Evolutionary conservation across 2,888 invertebrate genomes (phyloP).

Genomic region (Helobdella robusta): DNA sequence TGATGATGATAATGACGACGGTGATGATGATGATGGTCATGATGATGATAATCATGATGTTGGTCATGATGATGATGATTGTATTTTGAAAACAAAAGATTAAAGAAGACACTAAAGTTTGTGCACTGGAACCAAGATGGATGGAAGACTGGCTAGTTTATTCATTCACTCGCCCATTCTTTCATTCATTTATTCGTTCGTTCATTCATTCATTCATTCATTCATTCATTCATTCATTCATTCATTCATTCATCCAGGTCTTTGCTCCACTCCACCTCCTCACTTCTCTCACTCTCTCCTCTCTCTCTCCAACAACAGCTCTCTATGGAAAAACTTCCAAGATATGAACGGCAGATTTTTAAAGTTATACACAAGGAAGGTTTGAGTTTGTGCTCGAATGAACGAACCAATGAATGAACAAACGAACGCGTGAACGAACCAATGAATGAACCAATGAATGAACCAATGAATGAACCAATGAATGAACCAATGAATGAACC

Average conservation of each 20-base stretch:
- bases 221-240: neutral
- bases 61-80: neutral
- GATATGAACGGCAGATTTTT: conserved; percentile 46
- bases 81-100: conserved; percentile 34
- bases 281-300: conserved; percentile 49
- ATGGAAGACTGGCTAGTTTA: conserved; percentile 48
- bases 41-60: too few species aligned
- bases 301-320: conserved; percentile 50
- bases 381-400: conserved; percentile 30
- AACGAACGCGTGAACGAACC: neutral
- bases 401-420: neutral
- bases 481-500: too few species aligned
- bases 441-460: neutral
- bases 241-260: conserved; percentile 37
- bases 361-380: conserved; percentile 49
- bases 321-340: conserved; percentile 45
- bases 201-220: neutral
- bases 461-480: neutral
- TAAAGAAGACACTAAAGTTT: conserved; percentile 46
- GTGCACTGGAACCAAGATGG: conserved; percentile 51
- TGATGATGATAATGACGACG: neutral
- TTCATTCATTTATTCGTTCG: too few species aligned
- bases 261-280: conserved; percentile 49
- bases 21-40: too few species aligned
- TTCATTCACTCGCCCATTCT: too few species aligned